Evolutionary conservation across 2,888 invertebrate genomes (phyloP).

Genomic region (Brachynemurus nebulosus): DNA sequence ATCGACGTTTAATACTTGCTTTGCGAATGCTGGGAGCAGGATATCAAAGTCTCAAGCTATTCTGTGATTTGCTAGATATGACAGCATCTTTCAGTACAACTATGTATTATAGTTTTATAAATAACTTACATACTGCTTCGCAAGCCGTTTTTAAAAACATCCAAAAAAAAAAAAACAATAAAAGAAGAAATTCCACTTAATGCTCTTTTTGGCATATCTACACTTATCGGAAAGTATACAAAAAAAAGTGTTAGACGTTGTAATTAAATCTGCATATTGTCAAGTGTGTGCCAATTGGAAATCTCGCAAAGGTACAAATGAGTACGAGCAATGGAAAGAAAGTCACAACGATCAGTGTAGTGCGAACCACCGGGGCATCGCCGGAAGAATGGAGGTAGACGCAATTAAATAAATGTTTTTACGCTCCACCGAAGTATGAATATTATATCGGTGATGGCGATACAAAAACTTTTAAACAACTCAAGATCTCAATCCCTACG

Average conservation of each 20-base stretch:
- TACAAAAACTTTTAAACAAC: slow-evolving; percentile 16
- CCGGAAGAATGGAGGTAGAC: slow-evolving; percentile 5
- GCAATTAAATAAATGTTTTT: not conserved
- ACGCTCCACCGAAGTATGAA: slow-evolving; percentile 9
- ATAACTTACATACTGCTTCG: slow-evolving; percentile 8
- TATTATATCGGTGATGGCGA: slow-evolving; percentile 15
- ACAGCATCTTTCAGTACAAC: slow-evolving; percentile 10
- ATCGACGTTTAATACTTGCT: slow-evolving; percentile 11
- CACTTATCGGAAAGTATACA: slow-evolving; percentile 1
- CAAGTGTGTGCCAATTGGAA: slow-evolving; percentile 15
- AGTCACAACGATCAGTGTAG: slow-evolving; percentile 14
- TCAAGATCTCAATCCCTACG: slow-evolving; percentile 14
- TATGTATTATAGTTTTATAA: slow-evolving; percentile 10
- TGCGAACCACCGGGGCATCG: slow-evolving; percentile 6
- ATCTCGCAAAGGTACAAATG: slow-evolving; percentile 12
- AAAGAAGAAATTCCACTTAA: not conserved
- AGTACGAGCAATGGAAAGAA: slow-evolving; percentile 16
- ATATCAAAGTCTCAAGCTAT: slow-evolving; percentile 11
- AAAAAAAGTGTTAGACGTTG: slow-evolving; percentile 8
- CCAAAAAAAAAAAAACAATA: not conserved
- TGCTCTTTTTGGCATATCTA: not conserved
- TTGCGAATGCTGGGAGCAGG: slow-evolving; percentile 16
- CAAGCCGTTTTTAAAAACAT: slow-evolving; percentile 4
- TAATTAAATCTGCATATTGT: no score
- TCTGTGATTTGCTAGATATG: slow-evolving; percentile 17